A percentile compares a stretch with the other conserved stretches of the same genome.
These are phyloP conservation scores for Ganaspis brasiliensis DNA, from an alignment of 2,888 invertebrate genomes.

Conservation along the genomic window DNA sequence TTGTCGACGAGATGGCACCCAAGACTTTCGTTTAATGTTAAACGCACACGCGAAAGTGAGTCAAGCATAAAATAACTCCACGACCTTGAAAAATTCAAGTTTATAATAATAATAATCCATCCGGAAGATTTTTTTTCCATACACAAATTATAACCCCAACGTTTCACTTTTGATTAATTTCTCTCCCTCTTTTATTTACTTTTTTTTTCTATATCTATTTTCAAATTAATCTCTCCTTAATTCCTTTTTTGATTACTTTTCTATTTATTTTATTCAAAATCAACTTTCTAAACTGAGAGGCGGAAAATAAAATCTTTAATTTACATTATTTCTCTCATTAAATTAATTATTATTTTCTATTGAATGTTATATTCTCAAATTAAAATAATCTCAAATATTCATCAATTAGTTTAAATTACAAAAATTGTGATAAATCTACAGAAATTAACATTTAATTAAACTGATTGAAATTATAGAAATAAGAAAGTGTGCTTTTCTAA, in stretches of 20 bases:
- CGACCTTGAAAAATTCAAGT: constrained; percentile 41
- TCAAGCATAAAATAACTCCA: constrained; percentile 4
- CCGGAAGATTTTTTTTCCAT: not conserved
- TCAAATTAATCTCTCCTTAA: no score
- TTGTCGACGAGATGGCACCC: not conserved
- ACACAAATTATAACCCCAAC: not conserved
- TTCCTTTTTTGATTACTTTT: no score
- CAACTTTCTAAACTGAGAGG: not conserved
- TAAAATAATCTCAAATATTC: no score
- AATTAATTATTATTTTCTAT: constrained; percentile 10
- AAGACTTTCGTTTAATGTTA: constrained; percentile 29
- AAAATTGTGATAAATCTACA: no score
- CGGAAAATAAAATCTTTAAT: not conserved
- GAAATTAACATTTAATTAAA: no score
- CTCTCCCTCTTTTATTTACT: no score
- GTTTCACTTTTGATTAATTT: not conserved
- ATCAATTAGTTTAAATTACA: no score
- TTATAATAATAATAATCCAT: not conserved
- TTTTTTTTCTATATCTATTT: no score
- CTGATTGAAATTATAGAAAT: constrained; percentile 1
- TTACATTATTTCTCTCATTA: not conserved
- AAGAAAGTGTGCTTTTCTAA: not conserved
- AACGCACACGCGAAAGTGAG: constrained; percentile 41
- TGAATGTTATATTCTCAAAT: no score
- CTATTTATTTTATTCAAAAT: no score